Evolutionary conservation across 2,797 vertebrate genomes (phyloP), one percentile per base, ranked within the genome.

Genomic region (Tragelaphus oryx): DNA sequence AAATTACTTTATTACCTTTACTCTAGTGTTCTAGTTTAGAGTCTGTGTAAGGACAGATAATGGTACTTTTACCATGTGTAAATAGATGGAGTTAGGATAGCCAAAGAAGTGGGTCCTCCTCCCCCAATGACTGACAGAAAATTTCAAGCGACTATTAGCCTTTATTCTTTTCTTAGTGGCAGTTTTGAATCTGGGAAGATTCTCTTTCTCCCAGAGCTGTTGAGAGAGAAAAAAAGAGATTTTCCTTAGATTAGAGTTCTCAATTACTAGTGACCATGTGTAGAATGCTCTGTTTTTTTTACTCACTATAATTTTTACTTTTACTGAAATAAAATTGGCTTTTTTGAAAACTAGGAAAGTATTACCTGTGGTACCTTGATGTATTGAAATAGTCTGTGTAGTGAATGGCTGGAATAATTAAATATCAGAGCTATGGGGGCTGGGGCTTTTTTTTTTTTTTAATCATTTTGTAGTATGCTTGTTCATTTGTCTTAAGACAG

Each of bases 1-100:
- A 79, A 44, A 79, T 79, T 96, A 44, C 95, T 97, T 95, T 97
- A 90, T 98, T 98, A 86, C 91, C 95, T 57, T 26, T 96, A 62
- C 54, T 95, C 17, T 96, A 95, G 59, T 89, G 18, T 96, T 90
- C 83, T 95, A 93, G 82, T 95, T 81, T 96, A 48, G 50, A 76
- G 83, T 96, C 30, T 96, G 13, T 91, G 8, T 80, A 78, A 86
- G 87, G 68, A 95, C 68, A 89, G 26, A 44, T 90, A 92, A 81
- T 92, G 28, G 9, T 78, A n/a, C 46, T 87, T 93, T 95, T 81
- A 96, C 62, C 37, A 95, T 95, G 48, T 79, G 6, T 93, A 82
- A 78, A 46, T 85, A 80, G 26, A 88, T 57, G 91, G 93, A 95
- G 33, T 54, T 96, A 33, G 48, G 13, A 6, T 89, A 83, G 33